Percentiles rank a stretch among this genome's conserved stretches.
These are phyloP conservation scores for Anarhynchus alexandrinus DNA, from an alignment of 2,113 vertebrate genomes.

Conservation along the genomic window DNA sequence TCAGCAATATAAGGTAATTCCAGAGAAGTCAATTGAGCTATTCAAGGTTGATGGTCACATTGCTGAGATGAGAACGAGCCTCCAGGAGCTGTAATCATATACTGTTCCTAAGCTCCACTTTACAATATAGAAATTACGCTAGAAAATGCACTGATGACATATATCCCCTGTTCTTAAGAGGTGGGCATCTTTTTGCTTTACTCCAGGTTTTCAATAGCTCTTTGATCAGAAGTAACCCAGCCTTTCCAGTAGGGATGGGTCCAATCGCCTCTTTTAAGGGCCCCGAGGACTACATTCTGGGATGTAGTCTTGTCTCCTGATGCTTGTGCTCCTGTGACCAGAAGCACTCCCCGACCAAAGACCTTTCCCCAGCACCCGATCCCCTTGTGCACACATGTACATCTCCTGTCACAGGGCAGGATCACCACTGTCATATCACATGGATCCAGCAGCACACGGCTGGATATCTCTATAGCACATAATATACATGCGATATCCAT, in stretches of 20 bases:
- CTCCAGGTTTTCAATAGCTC: neutral
- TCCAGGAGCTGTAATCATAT: neutral
- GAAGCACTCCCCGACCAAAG: neutral
- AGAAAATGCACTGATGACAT: neutral
- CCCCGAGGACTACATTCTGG: neutral
- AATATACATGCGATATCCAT: neutral
- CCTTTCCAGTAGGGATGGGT: neutral
- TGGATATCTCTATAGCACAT: neutral
- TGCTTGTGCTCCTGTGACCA: neutral
- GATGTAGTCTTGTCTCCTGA: neutral
- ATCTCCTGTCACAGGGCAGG: neutral
- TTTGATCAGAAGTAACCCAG: neutral
- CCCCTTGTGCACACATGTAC: no score
- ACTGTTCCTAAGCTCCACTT: neutral
- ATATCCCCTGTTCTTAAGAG: neutral
- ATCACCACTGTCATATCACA: neutral
- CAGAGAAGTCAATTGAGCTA: neutral
- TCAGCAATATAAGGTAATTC: neutral
- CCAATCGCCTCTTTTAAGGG: neutral
- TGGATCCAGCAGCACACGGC: neutral
- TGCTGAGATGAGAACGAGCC: neutral
- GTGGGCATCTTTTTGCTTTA: neutral
- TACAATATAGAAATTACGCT: neutral
- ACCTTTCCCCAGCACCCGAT: neutral
- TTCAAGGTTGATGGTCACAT: neutral